These are phyloP conservation scores for Diloba caeruleocephala DNA, from an alignment of 2,888 invertebrate species.

Conservation along the genomic window DNA sequence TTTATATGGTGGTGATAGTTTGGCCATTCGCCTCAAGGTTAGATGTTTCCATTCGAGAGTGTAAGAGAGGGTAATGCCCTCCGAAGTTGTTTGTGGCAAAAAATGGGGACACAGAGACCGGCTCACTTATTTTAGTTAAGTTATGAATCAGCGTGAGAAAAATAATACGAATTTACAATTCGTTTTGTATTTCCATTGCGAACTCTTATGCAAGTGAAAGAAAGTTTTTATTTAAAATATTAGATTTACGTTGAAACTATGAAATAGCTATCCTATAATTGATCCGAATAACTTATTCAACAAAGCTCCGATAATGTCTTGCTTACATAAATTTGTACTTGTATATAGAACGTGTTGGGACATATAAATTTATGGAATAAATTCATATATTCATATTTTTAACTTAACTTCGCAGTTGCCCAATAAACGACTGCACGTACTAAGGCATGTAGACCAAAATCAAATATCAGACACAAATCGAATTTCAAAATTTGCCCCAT, in stretches of 20 bases:
- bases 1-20: constrained; percentile 63
- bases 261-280: background rate
- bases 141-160: constrained; percentile 87
- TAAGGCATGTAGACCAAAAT: constrained; percentile 28
- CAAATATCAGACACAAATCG: constrained; percentile 29
- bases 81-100: constrained; percentile 87
- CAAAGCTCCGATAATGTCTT: background rate
- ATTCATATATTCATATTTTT: constrained; percentile 14
- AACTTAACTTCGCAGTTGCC: constrained; percentile 21
- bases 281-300: background rate
- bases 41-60: constrained; percentile 79
- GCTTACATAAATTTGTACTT: background rate
- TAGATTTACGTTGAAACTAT: too few relatives aligned
- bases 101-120: constrained; percentile 86
- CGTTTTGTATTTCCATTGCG: constrained; percentile 57
- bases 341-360: background rate
- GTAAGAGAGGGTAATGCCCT: constrained; percentile 85
- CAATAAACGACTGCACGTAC: constrained; percentile 29
- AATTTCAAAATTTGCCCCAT: constrained; percentile 52
- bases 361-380: constrained; percentile 24
- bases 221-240: constrained; percentile 22
- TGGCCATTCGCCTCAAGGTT: constrained; percentile 75
- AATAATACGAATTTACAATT: constrained; percentile 74
- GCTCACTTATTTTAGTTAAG: constrained; percentile 83
- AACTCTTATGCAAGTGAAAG: constrained; percentile 41